Base-by-base conservation (phyloP, 2,113 vertebrate genomes). In the Crotophaga sulcirostris region DNA sequence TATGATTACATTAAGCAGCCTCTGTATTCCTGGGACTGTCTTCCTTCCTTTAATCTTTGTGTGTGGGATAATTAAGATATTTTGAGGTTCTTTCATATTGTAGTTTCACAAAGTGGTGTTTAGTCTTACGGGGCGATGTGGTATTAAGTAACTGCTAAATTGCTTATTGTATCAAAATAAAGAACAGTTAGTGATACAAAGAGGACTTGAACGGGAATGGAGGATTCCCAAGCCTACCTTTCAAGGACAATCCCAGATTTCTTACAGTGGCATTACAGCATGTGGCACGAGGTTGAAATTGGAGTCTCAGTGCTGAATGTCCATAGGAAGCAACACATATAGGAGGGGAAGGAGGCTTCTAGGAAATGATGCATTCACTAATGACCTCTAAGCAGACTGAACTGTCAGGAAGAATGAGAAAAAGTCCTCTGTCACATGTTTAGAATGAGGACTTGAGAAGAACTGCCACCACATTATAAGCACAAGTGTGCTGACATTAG, bases 21-120 rank as follows among this genome's bases (percentile, higher is more conserved):
- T 89, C 63, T 79, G 7, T 91, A 55, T 80, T 88, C 42, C 59
- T 67, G 38, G 20, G 87, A 87, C 85, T 58, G 18, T 93, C 78
- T 82, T 84, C 70, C 78, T 85, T 91, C 67, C 70, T 96, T 97
- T 96, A 92, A 95, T 95, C 82, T 91, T 92, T 93, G 47, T 86
- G 63, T 91, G 91, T 26, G 82, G 79, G 67, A 80, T 82, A 91
- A 94, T 91, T 66, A 95, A 87, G 42, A 74, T 80, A 87, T 90
- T 95, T 88, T 80, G 42, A 86, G 80, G 64, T 88, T 80, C 89
- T 93, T 93, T 93, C 68, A 93, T 56, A 56, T 33, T 88, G 38
- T 80, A 93, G 47, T 74, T 85, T 90, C 82, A 93, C 60, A 52
- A 90, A 85, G 17, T 52, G 34, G 40, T 47, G 28, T 24, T 92